phyloP scores from a whole-genome alignment of 1,140 invertebrate genomes.

The Tenebrio molitor region DNA sequence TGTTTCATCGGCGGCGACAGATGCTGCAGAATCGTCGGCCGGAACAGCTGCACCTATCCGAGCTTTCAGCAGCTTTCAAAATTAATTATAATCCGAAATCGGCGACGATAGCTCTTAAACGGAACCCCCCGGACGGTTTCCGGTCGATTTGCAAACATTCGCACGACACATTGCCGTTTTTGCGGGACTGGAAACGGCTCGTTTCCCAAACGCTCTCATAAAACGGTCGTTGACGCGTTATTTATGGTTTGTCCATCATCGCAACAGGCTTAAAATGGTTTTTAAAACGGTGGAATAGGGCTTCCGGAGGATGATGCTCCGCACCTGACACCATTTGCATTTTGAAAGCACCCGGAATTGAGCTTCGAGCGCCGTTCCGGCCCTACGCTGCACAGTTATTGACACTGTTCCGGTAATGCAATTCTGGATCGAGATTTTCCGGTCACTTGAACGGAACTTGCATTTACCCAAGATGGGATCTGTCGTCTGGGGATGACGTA shows the following conservation, averaged over 20 bases:
- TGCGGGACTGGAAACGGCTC: too few species aligned
- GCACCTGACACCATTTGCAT: background rate
- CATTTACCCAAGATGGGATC: too few species aligned
- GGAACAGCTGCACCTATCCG: slow-evolving; percentile 9
- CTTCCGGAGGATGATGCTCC: background rate
- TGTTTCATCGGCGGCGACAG: slow-evolving; percentile 16
- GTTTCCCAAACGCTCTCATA: background rate
- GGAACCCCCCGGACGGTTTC: background rate
- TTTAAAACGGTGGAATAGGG: too few species aligned
- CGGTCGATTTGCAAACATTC: slow-evolving; percentile 5
- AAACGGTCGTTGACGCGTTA: slow-evolving; percentile 19
- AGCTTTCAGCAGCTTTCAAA: slow-evolving; percentile 28
- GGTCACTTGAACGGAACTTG: too few species aligned
- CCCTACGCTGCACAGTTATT: too few species aligned
- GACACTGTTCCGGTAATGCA: too few species aligned
- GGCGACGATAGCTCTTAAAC: background rate
- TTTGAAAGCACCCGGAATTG: too few species aligned
- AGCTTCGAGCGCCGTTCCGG: too few species aligned
- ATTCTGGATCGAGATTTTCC: too few species aligned
- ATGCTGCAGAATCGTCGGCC: slow-evolving; percentile 2
- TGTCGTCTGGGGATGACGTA: too few species aligned
- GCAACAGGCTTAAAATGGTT: background rate
- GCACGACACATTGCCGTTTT: background rate
- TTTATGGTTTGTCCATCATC: slow-evolving; percentile 17
- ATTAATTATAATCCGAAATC: slow-evolving; percentile 31